Evolutionary conservation across 2,797 vertebrate genomes (phyloP), one percentile per base, ranked within the genome.

Genomic region (Sebastes ruberrimus): DNA sequence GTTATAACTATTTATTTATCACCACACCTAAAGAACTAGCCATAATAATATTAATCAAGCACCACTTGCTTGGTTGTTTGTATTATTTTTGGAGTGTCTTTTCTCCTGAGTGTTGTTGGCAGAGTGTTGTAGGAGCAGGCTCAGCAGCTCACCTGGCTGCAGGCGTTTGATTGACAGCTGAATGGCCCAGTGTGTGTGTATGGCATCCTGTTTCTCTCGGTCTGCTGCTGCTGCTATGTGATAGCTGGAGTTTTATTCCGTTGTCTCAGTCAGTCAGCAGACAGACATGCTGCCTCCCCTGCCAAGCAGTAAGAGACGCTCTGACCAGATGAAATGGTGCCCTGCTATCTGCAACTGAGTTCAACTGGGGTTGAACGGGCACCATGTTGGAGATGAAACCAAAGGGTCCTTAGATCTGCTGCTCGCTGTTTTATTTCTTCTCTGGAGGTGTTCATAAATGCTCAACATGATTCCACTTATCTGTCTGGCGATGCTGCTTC

Each of bases 161-260:
- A 57, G 35, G 55, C 22, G 3, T 78, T 60, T 92, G 92, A 93
- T 46, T 89, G 92, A 92, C 93, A 89, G 92, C 38, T 93, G 81
- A 94, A 92, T 92, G 83, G 88, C 69, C 53, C 80, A 49, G 71
- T 87, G 91, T 93, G 90, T 93, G 42, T 46, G 89, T 80, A 87
- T 81, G 82, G 94, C 93, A 78, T 96, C 94, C 86, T 85, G 92
- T 96, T 95, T 95, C 95, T 64, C 87, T 88, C 72, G 6, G 75
- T 86, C 88, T 81, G 84, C 83, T 73, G 85, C 84, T 91, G 95
- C 91, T 75, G 35, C 35, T 38, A 96, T 80, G 82, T 88, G 95
- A 96, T 95, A 95, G 90, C 93, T 67, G 74, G 94, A 93, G 91
- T 96, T 95, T 90, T 88, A 90, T 96, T 95, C 92, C 93, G 46